Conservation (phyloP, 2,113 vertebrate species). For the Hippocampus zosterae region DNA sequence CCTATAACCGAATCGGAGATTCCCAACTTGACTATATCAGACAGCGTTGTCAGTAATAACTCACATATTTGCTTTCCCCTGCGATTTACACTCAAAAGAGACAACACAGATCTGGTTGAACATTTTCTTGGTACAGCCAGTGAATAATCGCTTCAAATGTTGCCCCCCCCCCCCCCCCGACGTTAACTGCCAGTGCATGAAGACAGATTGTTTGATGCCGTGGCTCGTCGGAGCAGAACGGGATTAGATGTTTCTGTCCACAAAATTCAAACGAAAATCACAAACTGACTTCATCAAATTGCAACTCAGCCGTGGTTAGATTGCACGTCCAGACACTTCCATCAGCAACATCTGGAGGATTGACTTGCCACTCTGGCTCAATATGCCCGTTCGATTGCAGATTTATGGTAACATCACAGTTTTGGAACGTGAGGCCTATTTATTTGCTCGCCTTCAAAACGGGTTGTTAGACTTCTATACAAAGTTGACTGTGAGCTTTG, state of each 20-base stretch:
- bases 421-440: slow-evolving; percentile 57
- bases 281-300: slow-evolving; percentile 54
- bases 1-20: not conserved
- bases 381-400: slow-evolving; percentile 51
- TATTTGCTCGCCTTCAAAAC: slow-evolving; percentile 50
- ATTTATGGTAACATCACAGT: slow-evolving; percentile 67
- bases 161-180: not conserved
- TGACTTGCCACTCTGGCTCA: slow-evolving; percentile 40
- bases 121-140: not conserved
- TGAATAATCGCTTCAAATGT: slow-evolving; percentile 7
- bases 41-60: slow-evolving; percentile 8
- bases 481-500: slow-evolving; percentile 48
- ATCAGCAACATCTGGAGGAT: slow-evolving; percentile 60
- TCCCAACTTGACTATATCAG: not conserved
- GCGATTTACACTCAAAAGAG: slow-evolving; percentile 4
- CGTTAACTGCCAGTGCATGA: not conserved
- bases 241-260: slow-evolving; percentile 28
- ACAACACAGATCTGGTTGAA: not conserved
- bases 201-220: slow-evolving; percentile 11
- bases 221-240: slow-evolving; percentile 4
- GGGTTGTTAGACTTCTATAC: slow-evolving; percentile 48
- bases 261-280: slow-evolving; percentile 22
- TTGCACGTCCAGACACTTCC: slow-evolving; percentile 52
- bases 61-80: slow-evolving; percentile 20
- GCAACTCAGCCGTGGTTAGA: slow-evolving; percentile 37